Conservation (phyloP, 2,888 invertebrate species). For the Merodon equestris region DNA sequence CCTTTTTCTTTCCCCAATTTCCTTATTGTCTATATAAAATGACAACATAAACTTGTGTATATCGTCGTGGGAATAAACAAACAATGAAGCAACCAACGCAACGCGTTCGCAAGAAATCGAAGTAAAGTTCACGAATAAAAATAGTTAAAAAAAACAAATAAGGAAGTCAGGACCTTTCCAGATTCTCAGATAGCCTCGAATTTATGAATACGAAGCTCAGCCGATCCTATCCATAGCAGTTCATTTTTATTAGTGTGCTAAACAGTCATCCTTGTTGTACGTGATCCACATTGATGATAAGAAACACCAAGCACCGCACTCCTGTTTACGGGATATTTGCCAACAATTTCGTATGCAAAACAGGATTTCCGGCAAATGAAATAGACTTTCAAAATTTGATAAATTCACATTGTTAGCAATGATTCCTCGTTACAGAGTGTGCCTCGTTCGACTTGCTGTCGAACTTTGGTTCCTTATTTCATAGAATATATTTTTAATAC, state of each 20-base stretch:
- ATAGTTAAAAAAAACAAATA: conserved; percentile 12
- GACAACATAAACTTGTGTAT: conserved; percentile 6
- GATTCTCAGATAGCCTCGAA: conserved; percentile 41
- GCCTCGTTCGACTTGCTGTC: conserved; percentile 15
- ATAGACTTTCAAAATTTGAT: conserved; percentile 69
- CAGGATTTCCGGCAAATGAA: conserved; percentile 66
- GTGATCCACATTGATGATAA: conserved; percentile 64
- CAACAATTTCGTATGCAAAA: conserved; percentile 67
- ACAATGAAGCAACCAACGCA: conserved; percentile 25
- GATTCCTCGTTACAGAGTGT: conserved; percentile 57
- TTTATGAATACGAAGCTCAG: conserved; percentile 66
- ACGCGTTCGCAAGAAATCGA: conserved; percentile 14
- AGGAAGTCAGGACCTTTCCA: conserved; percentile 16
- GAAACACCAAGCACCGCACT: conserved; percentile 1
- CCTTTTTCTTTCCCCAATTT: conserved; percentile 2
- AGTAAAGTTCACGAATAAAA: conserved; percentile 40
- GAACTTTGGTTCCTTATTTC: conserved; percentile 30
- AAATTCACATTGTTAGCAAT: conserved; percentile 67
- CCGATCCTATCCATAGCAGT: conserved; percentile 67
- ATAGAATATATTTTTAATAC: conserved; percentile 29
- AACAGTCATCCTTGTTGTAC: conserved; percentile 65
- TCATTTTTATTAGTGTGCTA: conserved; percentile 69
- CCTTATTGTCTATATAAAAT: conserved; percentile 11
- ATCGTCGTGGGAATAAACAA: conserved; percentile 13
- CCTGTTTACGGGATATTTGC: conserved; percentile 50